Evolutionary conservation across 2,113 vertebrate genomes (phyloP), one percentile per base, ranked within the genome.

Genomic region (Chloebia gouldiae): DNA sequence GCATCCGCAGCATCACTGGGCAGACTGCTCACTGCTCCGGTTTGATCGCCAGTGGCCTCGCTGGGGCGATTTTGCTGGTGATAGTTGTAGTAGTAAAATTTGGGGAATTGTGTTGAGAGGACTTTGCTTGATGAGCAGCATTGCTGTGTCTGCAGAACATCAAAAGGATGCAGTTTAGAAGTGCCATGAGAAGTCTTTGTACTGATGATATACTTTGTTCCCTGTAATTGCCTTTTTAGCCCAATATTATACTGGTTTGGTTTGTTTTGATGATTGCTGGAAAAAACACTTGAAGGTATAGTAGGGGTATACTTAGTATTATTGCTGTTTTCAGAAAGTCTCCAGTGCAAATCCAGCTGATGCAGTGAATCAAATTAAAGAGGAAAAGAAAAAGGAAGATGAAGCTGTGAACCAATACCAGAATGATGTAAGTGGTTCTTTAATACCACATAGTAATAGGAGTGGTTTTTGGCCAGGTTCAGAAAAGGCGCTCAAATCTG

Each of bases 401-500:
- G 79, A 86, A 83, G 68, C 57, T 85, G 90, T 66, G 45, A 85
- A 66, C 10, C 90, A 17, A 28, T 71, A 81, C 20, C 18, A 14
- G 17, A 94, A 86, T 28, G 93, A 98, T 97, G 99, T 99, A 92
- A 94, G 93, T 85, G 15, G 16, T 40, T 59, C 7, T 37, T 85
- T 70, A 71, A 25, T 72, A n/a, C 28, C 15, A 13, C 4, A 0
- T n/a, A n/a, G 11, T 35, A 20, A 13, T 17, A 50, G 21, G 8
- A 53, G 5, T 59, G 13, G 2, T 1, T 24, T 65, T 81, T 73
- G 44, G 15, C 27, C 50, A 6, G 4, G 11, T 42, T 76, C 35
- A 70, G 44, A 49, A 56, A 69, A 79, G 42, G 11, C 37, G 7
- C 39, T 56, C 33, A 40, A 54, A 73, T 66, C 59, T 49, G 6